Evolutionary conservation across 2,113 vertebrate species (phyloP), one percentile per base, ranked within the genome.

Genomic region (Nyctereutes procyonoides): DNA sequence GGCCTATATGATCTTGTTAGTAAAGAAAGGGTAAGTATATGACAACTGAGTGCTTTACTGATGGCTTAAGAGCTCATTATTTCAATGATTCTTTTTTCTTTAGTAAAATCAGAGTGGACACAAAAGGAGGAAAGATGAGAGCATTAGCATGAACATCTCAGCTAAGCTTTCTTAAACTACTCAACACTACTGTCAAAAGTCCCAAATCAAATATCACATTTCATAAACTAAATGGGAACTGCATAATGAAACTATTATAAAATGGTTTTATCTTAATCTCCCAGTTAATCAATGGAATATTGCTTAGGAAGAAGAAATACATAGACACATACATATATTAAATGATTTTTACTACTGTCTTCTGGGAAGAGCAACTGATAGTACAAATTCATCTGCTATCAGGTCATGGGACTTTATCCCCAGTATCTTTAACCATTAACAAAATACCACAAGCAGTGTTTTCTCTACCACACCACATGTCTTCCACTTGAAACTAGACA

Each of bases 221-320:
- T 91, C 38, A 53, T 62, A 30, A 74, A 71, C 24, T 74, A 79
- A 80, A 82, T n/a, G 15, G 22, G 3, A 88, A 71, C 16, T 51
- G 11, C 28, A 20, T 28, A 63, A 30, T 73, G 38, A 95, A 87
- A 48, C 53, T 65, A 65, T 71, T 81, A 55, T 56, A 73, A 91
- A 69, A 32, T 51, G 4, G 43, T 63, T 77, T 84, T 71, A 20
- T 87, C 12, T 65, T 74, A 22, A 81, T 88, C 56, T 73, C 8
- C 74, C n/a, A 53, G 17, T 83, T 88, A 77, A 74, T 95, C 91
- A 83, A 91, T 35, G 56, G 92, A 60, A 58, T 62, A 62, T 63
- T 71, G 51, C 48, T 60, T 89, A 60, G 28, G 48, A 89, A 86
- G 3, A 73, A 84, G 43, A 67, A 62, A 65, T 20, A 8, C 13